Conservation (phyloP, 2,888 invertebrate genomes). For the Polydrusus tereticollis region DNA sequence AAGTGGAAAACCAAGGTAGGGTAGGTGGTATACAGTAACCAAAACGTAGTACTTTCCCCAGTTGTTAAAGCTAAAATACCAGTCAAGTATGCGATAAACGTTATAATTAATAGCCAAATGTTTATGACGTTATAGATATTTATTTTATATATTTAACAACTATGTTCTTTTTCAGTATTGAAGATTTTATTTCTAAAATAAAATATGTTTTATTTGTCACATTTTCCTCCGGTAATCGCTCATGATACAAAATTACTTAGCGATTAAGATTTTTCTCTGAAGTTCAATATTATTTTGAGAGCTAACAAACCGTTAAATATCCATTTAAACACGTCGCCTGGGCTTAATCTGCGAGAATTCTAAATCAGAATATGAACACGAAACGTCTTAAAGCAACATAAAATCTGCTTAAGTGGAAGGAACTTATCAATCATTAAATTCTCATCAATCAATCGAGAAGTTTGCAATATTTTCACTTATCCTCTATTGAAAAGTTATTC, state of each 20-base stretch:
- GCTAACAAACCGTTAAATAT: constrained; percentile 13
- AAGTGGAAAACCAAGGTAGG: no score
- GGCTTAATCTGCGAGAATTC: constrained; percentile 2
- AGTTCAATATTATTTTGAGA: constrained; percentile 1
- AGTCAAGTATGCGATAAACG: no score
- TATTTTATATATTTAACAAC: no score
- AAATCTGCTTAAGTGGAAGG: constrained; percentile 12
- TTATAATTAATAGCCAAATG: no score
- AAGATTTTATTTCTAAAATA: no score
- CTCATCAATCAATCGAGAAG: constrained; percentile 21
- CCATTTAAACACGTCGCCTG: constrained; percentile 1
- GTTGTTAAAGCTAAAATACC: no score
- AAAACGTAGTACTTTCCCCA: no score
- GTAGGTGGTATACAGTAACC: no score
- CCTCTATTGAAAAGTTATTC: constrained; percentile 11
- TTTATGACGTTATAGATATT: no score
- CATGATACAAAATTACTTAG: background rate
- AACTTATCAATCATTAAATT: constrained; percentile 18
- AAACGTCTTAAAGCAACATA: constrained; percentile 10
- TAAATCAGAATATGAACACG: constrained; percentile 4
- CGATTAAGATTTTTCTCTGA: constrained; percentile 1
- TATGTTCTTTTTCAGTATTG: no score
- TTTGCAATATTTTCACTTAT: constrained; percentile 21
- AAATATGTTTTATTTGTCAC: background rate
- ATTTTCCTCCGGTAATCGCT: background rate